These are phyloP conservation scores for Capitella teleta DNA, from an alignment of 1,140 invertebrate genomes.

Conservation along the genomic window DNA sequence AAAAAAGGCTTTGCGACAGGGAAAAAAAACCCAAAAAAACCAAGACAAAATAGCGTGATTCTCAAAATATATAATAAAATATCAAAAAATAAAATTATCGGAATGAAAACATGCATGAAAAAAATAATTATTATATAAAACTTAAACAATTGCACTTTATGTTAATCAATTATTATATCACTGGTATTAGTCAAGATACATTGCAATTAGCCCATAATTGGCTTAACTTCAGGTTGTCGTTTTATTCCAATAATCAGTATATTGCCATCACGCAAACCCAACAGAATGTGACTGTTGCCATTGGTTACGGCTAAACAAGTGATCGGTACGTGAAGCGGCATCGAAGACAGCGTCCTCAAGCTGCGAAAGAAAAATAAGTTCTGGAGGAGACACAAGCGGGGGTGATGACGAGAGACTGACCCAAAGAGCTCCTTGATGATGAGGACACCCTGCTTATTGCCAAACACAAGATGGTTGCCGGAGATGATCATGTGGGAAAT, in stretches of 20 bases:
- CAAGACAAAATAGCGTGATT: too few relatives aligned
- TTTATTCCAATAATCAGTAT: constrained; percentile 48
- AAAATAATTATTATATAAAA: too few relatives aligned
- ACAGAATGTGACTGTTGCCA: constrained; percentile 51
- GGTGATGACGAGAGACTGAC: constrained; percentile 20
- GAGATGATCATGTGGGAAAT: constrained; percentile 32
- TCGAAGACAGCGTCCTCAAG: constrained; percentile 26
- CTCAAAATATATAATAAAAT: too few relatives aligned
- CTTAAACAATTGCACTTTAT: too few relatives aligned
- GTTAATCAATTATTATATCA: too few relatives aligned
- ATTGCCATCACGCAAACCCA: constrained; percentile 50
- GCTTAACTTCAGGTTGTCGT: constrained; percentile 15
- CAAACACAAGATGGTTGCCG: constrained; percentile 30
- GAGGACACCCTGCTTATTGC: constrained; percentile 46
- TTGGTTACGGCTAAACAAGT: constrained; percentile 49
- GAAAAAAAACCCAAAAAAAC: too few relatives aligned
- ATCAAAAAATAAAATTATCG: too few relatives aligned
- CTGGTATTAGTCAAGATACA: too few relatives aligned
- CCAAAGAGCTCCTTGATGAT: constrained; percentile 39
- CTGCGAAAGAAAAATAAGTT: constrained; percentile 18
- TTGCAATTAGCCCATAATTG: too few relatives aligned
- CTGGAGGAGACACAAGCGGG: not conserved
- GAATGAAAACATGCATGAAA: too few relatives aligned
- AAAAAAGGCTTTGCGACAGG: too few relatives aligned
- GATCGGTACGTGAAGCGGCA: constrained; percentile 51